These are phyloP conservation scores for Xyrauchen texanus DNA, from an alignment of 2,113 vertebrate genomes.

Conservation along the genomic window DNA sequence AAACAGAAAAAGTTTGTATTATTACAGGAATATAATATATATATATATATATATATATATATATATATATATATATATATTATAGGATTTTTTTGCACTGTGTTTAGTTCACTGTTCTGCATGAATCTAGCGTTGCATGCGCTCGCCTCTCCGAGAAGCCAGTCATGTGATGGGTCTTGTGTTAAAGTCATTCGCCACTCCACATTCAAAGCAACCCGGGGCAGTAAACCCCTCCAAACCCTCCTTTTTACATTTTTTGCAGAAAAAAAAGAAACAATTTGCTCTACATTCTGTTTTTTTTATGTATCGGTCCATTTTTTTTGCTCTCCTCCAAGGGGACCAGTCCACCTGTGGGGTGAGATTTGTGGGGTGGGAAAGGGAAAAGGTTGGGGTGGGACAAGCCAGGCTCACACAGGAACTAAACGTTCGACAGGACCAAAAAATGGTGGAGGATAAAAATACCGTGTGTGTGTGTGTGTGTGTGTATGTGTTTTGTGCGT, in stretches of 20 bases:
- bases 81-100: constrained; percentile 74
- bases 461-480: constrained; percentile 19
- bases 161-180: constrained; percentile 61
- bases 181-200: constrained; percentile 60
- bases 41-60: constrained; percentile 61
- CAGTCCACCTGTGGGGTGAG: no score
- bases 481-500: constrained; percentile 44
- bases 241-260: not conserved
- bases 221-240: constrained; percentile 51
- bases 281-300: constrained; percentile 39
- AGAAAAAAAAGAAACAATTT: not conserved
- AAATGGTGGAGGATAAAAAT: not conserved
- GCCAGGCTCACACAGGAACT: constrained; percentile 46
- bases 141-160: constrained; percentile 51
- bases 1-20: constrained; percentile 71
- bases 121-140: constrained; percentile 64
- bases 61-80: constrained; percentile 62
- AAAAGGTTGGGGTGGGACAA: not conserved
- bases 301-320: constrained; percentile 20
- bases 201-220: constrained; percentile 49
- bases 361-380: not conserved
- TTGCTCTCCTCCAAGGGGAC: constrained; percentile 32
- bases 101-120: constrained; percentile 66
- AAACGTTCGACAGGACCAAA: constrained; percentile 47
- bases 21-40: constrained; percentile 75